Conservation (phyloP, 1,140 invertebrate genomes). For the Heliconius hewitsoni region DNA sequence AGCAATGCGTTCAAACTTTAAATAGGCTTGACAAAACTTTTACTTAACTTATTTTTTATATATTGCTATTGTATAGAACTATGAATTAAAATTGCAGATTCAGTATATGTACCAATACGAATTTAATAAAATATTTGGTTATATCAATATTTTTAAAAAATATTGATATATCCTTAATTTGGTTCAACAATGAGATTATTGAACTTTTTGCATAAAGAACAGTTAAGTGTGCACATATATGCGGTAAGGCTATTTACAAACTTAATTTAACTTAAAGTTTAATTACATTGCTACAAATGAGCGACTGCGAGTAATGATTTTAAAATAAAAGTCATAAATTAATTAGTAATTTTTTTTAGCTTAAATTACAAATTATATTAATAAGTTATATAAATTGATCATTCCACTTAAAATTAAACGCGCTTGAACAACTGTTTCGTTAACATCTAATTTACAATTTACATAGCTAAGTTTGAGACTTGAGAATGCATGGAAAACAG, state of each 20-base stretch:
- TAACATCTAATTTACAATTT: not conserved
- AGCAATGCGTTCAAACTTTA: conserved; percentile 26
- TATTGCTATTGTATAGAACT: not conserved
- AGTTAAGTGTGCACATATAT: too few species aligned
- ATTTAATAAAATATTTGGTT: too few species aligned
- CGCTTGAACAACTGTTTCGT: not conserved
- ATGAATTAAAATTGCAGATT: not conserved
- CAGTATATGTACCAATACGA: not conserved
- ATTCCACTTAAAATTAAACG: not conserved
- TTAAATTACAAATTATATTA: not conserved
- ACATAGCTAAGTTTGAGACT: conserved; percentile 5
- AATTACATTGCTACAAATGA: too few species aligned
- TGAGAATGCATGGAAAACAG: not conserved
- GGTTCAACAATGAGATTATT: too few species aligned
- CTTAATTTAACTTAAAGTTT: too few species aligned
- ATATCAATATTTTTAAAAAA: too few species aligned
- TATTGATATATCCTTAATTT: too few species aligned
- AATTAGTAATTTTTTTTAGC: too few species aligned
- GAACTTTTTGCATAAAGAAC: too few species aligned
- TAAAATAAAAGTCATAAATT: too few species aligned
- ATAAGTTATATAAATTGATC: not conserved
- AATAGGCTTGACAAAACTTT: not conserved
- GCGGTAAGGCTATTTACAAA: too few species aligned
- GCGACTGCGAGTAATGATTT: too few species aligned
- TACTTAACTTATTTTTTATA: not conserved